Conservation (phyloP, 2,113 vertebrate species). For the Nyctereutes procyonoides region DNA sequence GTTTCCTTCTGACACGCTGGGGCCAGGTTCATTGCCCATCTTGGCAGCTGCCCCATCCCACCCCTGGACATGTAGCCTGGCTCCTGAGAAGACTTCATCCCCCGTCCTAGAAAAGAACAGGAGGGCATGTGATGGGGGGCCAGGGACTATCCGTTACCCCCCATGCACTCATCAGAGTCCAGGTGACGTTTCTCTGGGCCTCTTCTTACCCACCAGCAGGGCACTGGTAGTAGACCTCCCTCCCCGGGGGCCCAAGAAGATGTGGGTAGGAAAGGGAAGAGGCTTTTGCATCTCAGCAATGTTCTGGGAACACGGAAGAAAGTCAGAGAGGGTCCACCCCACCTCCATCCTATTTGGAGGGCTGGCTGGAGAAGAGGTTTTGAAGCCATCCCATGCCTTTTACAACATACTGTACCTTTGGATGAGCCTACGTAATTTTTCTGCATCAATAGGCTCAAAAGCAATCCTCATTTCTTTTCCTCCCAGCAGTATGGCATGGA, state of each 20-base stretch:
- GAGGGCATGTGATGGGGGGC: background rate
- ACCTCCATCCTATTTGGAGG: no score
- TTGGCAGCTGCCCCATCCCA: no score
- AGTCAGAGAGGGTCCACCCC: background rate
- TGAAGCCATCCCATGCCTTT: background rate
- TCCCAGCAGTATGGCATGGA: rapidly evolving
- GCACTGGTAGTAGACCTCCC: background rate
- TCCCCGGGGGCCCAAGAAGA: background rate
- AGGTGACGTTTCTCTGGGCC: background rate
- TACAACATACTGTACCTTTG: background rate
- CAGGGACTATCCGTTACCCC: background rate
- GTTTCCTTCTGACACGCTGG: background rate
- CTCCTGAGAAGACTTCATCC: background rate
- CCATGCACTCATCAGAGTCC: background rate
- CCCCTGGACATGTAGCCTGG: background rate
- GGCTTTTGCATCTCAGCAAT: background rate
- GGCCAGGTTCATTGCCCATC: no score
- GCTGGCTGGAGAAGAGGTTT: background rate
- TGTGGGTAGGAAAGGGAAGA: background rate
- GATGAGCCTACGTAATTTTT: background rate
- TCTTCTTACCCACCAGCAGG: background rate
- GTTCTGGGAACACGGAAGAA: background rate
- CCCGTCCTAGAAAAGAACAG: background rate
- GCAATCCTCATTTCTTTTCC: background rate
- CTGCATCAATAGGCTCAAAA: background rate